Conservation (phyloP, 2,797 vertebrate species). For the Bradypodion pumilum region DNA sequence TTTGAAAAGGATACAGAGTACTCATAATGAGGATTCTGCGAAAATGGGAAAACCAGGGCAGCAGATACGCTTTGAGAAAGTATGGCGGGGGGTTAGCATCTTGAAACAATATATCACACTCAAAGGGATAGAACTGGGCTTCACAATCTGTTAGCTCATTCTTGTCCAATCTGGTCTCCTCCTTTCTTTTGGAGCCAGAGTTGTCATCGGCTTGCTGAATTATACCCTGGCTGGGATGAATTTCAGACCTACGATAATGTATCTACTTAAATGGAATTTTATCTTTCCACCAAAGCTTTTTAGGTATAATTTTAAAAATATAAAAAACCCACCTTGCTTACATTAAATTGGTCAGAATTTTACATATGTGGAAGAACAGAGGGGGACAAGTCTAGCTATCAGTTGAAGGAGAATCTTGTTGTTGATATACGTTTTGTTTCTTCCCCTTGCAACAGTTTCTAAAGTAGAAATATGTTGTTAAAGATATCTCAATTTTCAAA, state of each 20-base stretch:
- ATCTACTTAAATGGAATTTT: conserved; percentile 84
- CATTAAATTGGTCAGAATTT: conserved; percentile 79
- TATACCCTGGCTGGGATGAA: conserved; percentile 84
- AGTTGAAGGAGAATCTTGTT: conserved; percentile 60
- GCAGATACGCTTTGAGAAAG: conserved; percentile 81
- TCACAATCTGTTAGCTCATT: conserved; percentile 85
- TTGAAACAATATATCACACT: conserved; percentile 88
- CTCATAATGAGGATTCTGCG: conserved; percentile 83
- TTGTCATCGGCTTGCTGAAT: conserved; percentile 84
- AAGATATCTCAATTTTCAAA: conserved; percentile 41
- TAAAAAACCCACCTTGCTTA: conserved; percentile 63
- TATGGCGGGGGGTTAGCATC: conserved; percentile 81
- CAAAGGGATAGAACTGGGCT: conserved; percentile 81
- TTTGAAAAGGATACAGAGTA: conserved; percentile 81
- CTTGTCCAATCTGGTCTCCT: conserved; percentile 85
- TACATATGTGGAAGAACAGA: conserved; percentile 73
- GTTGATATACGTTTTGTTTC: conserved; percentile 51
- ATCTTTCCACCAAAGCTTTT: conserved; percentile 80
- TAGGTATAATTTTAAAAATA: conserved; percentile 78
- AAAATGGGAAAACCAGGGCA: conserved; percentile 81
- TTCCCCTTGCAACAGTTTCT: conserved; percentile 40
- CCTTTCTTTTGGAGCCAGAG: conserved; percentile 84
- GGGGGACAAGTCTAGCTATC: conserved; percentile 53
- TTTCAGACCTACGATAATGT: conserved; percentile 82
- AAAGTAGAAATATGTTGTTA: background rate